Base-by-base conservation (phyloP, 2,888 invertebrate species). In the Alitta virens region DNA sequence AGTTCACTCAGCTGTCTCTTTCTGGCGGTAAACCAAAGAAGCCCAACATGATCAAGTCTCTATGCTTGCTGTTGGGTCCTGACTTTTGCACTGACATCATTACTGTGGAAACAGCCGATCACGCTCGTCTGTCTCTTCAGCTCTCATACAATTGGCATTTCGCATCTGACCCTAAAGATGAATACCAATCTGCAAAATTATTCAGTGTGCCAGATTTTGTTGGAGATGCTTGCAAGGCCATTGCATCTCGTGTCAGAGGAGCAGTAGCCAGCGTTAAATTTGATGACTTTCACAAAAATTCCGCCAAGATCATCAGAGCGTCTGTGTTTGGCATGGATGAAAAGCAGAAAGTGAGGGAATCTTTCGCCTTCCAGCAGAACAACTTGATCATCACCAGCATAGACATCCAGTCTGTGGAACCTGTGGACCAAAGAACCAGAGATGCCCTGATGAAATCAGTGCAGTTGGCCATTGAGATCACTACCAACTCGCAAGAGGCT, bases 201-300 rank as follows among this genome's bases (percentile, higher is more conserved):
- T 85, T 85, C 75, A 83, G 82, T 70, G 84, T 85, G 3, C 84
- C 85, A 7, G 85, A 85, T 70, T 85, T 85, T 71, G 79, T 84
- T n/a, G 85, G 85, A 18, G 85, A 85, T 70, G 78, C 83, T 18
- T 84, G 84, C 70, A 85, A 85, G 70, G 84, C 84, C 24, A 81
- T 85, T 46, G 85, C 85, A 2, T 84, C 84, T 9, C 69, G 84
- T 14, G 78, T 85, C 24, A 72, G 85, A 69, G 84, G 84, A 16
- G 81, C 83, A 33, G 84, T 85, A 0, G 84, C 84, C 21, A 76
- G 80, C 58, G 83, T 83, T 2, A 79, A 78, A 64, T 85, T 85
- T 72, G 85, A 85, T 72, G 83, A 85, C 66, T 85, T 85, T 72
- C 85, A 85, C 71, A 85, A 85, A 83, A 82, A 84, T 67, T 84